Base-by-base conservation (phyloP, 2,888 invertebrate species). In the Lycaena phlaeas region DNA sequence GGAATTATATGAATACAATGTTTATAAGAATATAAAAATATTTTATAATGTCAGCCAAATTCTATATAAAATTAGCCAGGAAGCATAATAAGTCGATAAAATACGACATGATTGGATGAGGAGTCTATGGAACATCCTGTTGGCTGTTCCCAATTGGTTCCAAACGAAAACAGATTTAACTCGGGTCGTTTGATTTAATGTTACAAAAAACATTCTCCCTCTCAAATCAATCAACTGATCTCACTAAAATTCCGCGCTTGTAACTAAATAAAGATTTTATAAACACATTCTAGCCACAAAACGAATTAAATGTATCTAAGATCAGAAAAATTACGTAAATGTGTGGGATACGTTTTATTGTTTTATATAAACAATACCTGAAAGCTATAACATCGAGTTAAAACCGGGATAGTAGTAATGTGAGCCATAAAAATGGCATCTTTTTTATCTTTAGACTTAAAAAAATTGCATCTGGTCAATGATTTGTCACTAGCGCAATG, bases 91-190 rank as follows among this genome's bases (percentile, higher is more conserved):
- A 18, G 12, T 12, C 6, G 22, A 34, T 34, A 12, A 34, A 34
- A 34, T 34, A 34, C 22, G 34, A 34, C 34, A 9, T 34, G 18
- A 34, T 34, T 12, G 34, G 34, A 18, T 22, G 34, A 34, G 34
- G 12, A 34, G 34, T 34, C 11, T 34, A 34, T 34, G 9, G 12
- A 12, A 18, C 34, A 34, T 34, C 34, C 34, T 34, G 34, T n/a
- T n/a, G n/a, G n/a, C n/a, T n/a, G n/a, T 34, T 34, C 22, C 34
- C 34, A 34, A 34, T 34, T 34, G 34, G 22, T 34, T 34, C 34
- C 34, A 22, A 34, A 34, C 18, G 34, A 34, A 34, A 34, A 34
- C 34, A 18, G 34, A 34, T 22, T 34, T 34, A 34, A 12, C 18
- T 12, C 12, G 22, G 12, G 34, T 22, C 34, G 34, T 34, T 34